phyloP scores from a whole-genome alignment of 2,888 invertebrate genomes.

The Acrocera orbiculus region DNA sequence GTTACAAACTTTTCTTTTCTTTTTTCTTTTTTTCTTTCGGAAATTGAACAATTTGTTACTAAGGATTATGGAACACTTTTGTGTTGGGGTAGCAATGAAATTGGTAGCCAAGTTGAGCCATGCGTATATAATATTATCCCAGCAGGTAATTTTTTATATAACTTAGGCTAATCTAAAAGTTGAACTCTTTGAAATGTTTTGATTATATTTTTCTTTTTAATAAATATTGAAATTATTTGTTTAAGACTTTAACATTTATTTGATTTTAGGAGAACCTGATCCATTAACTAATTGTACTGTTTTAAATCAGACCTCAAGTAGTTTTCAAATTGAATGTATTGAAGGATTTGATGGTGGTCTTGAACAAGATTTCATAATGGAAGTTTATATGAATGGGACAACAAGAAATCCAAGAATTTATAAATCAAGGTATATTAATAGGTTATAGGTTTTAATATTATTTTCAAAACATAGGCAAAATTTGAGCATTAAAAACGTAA shows the following conservation, averaged over 20 bases:
- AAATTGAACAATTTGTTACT: no score
- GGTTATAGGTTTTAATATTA: no score
- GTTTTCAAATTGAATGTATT: slow-evolving; percentile 51
- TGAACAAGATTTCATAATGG: slow-evolving; percentile 53
- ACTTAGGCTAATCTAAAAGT: no score
- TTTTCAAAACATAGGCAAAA: no score
- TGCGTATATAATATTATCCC: slow-evolving; percentile 57
- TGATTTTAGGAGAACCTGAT: slow-evolving; percentile 48
- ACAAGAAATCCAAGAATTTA: slow-evolving; percentile 29
- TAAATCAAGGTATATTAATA: slow-evolving; percentile 23
- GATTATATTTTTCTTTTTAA: no score
- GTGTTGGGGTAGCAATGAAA: slow-evolving; percentile 57
- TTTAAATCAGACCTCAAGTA: slow-evolving; percentile 53
- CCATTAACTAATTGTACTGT: slow-evolving; percentile 53
- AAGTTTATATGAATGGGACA: slow-evolving; percentile 40
- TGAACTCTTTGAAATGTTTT: no score
- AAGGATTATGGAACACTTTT: slow-evolving; percentile 54
- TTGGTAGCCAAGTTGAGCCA: slow-evolving; percentile 52
- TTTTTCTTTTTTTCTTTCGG: no score
- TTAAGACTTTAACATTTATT: neutral
- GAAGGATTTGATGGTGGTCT: slow-evolving; percentile 64
- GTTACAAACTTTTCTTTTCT: no score
- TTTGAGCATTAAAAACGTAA: no score
- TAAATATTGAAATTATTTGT: no score
- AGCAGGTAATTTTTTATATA: no score